Evolutionary conservation across 2,888 invertebrate species (phyloP).

Genomic region (Cacoxenus indagator): DNA sequence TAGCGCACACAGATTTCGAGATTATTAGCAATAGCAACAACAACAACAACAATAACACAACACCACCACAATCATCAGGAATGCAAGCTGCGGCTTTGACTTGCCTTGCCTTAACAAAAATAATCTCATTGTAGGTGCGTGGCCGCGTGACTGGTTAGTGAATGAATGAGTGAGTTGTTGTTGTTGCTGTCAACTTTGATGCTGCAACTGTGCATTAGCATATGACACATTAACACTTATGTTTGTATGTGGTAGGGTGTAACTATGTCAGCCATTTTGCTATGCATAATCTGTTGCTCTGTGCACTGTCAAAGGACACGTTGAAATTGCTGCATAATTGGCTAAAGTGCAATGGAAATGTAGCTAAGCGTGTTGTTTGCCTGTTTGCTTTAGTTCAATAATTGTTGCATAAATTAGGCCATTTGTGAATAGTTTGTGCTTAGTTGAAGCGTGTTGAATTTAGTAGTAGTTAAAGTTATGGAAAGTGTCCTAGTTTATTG

Average conservation of each 20-base stretch:
- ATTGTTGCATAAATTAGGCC: constrained; percentile 57
- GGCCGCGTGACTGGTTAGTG: too few species aligned
- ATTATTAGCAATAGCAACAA: neutral
- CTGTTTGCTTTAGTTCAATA: constrained; percentile 29
- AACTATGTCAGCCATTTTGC: constrained; percentile 39
- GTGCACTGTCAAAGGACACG: neutral
- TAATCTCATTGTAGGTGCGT: neutral
- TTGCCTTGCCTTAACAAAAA: neutral
- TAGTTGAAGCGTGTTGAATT: too few species aligned
- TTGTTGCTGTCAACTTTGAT: neutral
- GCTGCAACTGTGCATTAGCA: neutral
- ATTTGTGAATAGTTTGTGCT: neutral
- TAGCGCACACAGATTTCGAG: neutral
- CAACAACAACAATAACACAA: neutral
- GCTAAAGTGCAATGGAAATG: constrained; percentile 52
- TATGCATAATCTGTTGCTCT: constrained; percentile 51
- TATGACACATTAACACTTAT: constrained; percentile 3
- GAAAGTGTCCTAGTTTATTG: too few species aligned
- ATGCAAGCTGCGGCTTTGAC: constrained; percentile 5
- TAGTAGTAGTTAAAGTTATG: too few species aligned
- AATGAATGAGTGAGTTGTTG: too few species aligned
- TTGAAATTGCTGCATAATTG: constrained; percentile 61
- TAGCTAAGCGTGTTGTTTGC: constrained; percentile 34
- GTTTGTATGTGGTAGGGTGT: neutral
- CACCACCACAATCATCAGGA: neutral